Conservation (phyloP, 2,797 vertebrate species). For the Coranthus polyacanthus region DNA sequence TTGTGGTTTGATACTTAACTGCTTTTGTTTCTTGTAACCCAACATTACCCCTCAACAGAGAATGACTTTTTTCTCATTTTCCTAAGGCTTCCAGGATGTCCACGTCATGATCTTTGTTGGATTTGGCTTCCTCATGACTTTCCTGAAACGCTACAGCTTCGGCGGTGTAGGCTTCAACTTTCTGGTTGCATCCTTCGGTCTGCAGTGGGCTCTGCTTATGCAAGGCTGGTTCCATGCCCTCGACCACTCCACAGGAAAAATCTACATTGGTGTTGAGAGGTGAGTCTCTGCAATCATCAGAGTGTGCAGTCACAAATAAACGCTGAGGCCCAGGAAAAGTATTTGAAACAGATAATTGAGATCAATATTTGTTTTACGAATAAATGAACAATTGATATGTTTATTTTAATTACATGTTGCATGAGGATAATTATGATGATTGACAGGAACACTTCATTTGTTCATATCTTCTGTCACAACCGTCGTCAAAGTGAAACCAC, state of each 20-base stretch:
- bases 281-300: constrained; percentile 65
- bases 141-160: constrained; percentile 95
- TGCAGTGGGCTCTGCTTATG: constrained; percentile 98
- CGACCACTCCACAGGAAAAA: constrained; percentile 77
- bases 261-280: constrained; percentile 90
- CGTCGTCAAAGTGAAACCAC: not conserved
- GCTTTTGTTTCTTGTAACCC: not conserved
- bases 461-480: not conserved
- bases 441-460: not conserved
- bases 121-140: constrained; percentile 98
- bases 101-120: constrained; percentile 99
- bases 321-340: no score
- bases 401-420: not conserved
- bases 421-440: not conserved
- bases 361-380: not conserved
- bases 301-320: no score
- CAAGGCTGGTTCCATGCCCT: constrained; percentile 95
- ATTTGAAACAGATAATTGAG: not conserved
- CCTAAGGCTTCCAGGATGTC: constrained; percentile 96
- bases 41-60: not conserved
- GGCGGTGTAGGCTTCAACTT: constrained; percentile 95
- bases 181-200: constrained; percentile 92
- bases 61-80: not conserved
- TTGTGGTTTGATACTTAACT: not conserved
- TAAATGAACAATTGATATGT: not conserved